Evolutionary conservation across 2,888 invertebrate genomes (phyloP), one percentile per base, ranked within the genome.

Genomic region (Panopea generosa): DNA sequence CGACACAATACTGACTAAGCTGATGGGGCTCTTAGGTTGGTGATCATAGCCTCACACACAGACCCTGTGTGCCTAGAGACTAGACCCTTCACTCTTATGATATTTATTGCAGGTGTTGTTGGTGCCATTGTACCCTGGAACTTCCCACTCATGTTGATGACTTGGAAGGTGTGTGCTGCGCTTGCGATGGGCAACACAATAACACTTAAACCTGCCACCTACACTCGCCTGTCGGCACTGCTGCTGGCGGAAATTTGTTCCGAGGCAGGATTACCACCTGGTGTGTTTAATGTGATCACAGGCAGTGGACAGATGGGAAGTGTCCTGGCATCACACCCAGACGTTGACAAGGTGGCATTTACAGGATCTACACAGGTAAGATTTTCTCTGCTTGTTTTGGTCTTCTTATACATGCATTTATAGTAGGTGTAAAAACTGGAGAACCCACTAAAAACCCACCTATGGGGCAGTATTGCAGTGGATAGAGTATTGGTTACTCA

Each of bases 171-270:
- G 16, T 93, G 93, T 55, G 93, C 94, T 38, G 93, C 93, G 24
- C 86, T 94, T 63, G 94, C 94, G 22, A 93, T 93, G 87, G 94
- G 94, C 22, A 93, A 93, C 86, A 92, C 93, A 40, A 92, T 94
- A 18, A 88, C 93, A 16, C 86, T 94, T n/a, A 93, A 93, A 77
- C 93, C 93, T 16, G 93, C 93, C 22, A 89, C 92, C 1, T 90
- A 91, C 82, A 91, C 94, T 2, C 87, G 93, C 22, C 89, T 93
- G 18, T 87, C 93, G 61, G 92, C 93, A 7, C 86, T 92, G 45
- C 90, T 94, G 55, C 88, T 94, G 70, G 92, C 93, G 52, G 93
- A 94, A 74, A 88, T 94, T 22, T 93, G 93, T 82, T 87, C 89
- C 59, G 92, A 93, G 88, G 93, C 93, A 40, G 94, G 94, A 18